Percentiles rank a stretch among this genome's conserved stretches.
Conservation (phyloP, 2,113 vertebrate genomes). For the Centrocercus urophasianus region DNA sequence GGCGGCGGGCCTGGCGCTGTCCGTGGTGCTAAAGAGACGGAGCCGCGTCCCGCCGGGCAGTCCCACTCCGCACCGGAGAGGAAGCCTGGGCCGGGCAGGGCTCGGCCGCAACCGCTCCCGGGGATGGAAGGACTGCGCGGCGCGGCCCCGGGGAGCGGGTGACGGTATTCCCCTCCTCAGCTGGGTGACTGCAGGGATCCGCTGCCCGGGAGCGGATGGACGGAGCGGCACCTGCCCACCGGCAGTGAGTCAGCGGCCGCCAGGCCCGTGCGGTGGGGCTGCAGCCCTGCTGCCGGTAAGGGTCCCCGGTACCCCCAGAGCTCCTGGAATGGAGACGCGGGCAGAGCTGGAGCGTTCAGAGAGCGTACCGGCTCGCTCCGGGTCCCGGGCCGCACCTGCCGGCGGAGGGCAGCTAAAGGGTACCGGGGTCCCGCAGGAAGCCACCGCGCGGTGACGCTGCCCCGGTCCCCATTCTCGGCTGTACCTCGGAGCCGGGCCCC, state of each 20-base stretch:
- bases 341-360: neutral
- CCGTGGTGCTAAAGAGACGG: constrained; percentile 50
- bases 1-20: neutral
- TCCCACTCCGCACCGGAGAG: neutral
- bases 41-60: neutral
- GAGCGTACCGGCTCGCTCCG: neutral
- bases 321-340: neutral
- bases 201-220: neutral
- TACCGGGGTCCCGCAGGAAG: neutral
- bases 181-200: neutral
- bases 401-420: neutral
- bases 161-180: neutral
- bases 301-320: neutral
- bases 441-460: neutral
- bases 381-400: neutral
- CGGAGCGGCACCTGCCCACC: neutral
- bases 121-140: neutral
- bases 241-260: constrained; percentile 34
- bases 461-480: neutral
- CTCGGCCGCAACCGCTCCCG: neutral
- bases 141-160: neutral
- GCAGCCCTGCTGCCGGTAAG: neutral
- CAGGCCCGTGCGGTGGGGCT: neutral
- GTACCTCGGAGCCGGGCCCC: neutral
- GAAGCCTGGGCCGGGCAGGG: neutral